Conservation (phyloP, 2,888 invertebrate species). For the Patella depressa region DNA sequence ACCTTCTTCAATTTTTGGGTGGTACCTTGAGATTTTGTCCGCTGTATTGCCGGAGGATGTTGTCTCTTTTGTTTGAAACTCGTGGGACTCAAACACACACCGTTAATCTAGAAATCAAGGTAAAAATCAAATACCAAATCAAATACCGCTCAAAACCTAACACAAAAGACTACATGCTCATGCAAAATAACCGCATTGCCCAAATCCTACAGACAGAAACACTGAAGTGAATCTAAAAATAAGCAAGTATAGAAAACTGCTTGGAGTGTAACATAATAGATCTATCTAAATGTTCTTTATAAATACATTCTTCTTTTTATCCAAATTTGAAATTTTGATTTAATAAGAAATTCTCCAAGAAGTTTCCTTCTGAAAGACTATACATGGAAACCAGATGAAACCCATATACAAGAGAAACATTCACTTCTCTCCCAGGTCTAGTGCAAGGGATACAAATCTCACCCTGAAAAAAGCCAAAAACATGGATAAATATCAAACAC, state of each 20-base stretch:
- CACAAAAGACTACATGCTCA: no score
- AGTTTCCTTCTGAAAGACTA: no score
- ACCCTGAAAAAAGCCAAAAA: slow-evolving; percentile 26
- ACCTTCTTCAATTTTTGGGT: slow-evolving; percentile 66
- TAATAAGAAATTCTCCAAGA: no score
- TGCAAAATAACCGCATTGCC: no score
- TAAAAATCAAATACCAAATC: slow-evolving; percentile 7
- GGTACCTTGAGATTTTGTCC: slow-evolving; percentile 95
- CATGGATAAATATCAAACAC: no score
- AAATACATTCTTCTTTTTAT: no score
- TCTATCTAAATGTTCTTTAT: no score
- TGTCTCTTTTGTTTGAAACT: slow-evolving; percentile 70
- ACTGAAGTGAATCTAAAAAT: no score
- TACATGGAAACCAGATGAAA: slow-evolving; percentile 3
- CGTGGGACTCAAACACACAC: slow-evolving; percentile 81
- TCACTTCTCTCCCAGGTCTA: slow-evolving; percentile 2
- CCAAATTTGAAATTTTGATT: no score
- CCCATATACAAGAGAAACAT: neutral
- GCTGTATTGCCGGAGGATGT: slow-evolving; percentile 78
- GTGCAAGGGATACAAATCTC: slow-evolving; percentile 16
- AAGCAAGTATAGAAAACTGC: no score
- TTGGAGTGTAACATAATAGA: no score
- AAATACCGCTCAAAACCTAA: neutral
- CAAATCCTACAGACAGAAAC: no score
- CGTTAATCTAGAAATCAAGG: slow-evolving; percentile 79